Evolutionary conservation across 2,797 vertebrate genomes (phyloP).

Genomic region (Oreochromis mossambicus): DNA sequence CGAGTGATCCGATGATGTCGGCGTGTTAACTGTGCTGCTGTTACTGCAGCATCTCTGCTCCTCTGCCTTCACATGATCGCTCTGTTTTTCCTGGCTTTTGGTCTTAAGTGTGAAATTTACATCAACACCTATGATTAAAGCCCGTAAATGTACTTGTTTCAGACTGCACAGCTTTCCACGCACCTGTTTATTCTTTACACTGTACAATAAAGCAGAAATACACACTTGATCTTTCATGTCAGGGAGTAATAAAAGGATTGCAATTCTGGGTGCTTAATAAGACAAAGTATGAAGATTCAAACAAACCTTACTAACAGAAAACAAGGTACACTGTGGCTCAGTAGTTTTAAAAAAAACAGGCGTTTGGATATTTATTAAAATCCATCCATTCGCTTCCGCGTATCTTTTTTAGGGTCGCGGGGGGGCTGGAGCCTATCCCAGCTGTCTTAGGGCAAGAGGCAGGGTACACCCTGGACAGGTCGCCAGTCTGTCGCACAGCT

Average conservation of each 20-base stretch:
- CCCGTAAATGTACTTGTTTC: background rate
- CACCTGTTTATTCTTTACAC: background rate
- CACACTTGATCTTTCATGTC: background rate
- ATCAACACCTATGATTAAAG: background rate
- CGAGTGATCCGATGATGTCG: background rate
- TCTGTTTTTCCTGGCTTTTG: background rate
- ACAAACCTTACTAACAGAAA: background rate
- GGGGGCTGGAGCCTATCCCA: background rate
- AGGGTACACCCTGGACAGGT: background rate
- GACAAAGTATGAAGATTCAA: background rate
- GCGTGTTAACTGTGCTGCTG: background rate
- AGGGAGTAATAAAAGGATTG: background rate
- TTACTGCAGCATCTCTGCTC: background rate
- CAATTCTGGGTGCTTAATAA: background rate
- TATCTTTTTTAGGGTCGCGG: background rate
- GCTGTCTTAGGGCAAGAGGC: background rate
- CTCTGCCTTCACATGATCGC: background rate
- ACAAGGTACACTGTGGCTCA: background rate
- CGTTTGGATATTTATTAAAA: background rate
- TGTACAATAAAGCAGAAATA: background rate
- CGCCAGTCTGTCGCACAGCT: background rate
- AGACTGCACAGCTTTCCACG: background rate
- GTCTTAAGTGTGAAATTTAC: background rate
- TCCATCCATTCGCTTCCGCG: background rate
- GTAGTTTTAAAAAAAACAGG: background rate